Conservation (phyloP, 2,113 vertebrate genomes). For the Brachypodius melanocephalos region DNA sequence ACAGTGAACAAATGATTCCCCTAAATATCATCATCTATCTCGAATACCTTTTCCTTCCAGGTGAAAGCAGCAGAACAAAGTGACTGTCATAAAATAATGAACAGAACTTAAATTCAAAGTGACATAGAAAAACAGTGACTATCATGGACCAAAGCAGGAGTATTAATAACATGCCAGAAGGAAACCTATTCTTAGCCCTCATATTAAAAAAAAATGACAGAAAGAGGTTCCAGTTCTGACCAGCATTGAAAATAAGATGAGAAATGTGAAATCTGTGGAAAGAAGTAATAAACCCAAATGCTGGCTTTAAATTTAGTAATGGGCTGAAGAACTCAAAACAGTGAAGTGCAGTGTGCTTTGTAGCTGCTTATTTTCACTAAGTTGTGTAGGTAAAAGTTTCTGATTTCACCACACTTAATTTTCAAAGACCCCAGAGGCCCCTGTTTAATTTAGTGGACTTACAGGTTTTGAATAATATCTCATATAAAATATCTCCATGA, state of each 20-base stretch:
- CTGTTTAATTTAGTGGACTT: constrained; percentile 55
- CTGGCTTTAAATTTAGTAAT: constrained; percentile 29
- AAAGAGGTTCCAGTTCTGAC: constrained; percentile 11
- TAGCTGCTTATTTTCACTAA: constrained; percentile 43
- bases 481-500: constrained; percentile 4
- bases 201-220: background rate
- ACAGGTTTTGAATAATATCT: constrained; percentile 56
- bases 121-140: background rate
- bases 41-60: background rate
- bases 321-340: constrained; percentile 46
- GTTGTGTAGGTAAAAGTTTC: constrained; percentile 29
- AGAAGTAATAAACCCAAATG: constrained; percentile 16
- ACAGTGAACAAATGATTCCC: background rate
- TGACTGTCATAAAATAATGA: background rate
- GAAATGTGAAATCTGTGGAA: constrained; percentile 44
- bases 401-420: constrained; percentile 60
- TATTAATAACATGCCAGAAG: background rate
- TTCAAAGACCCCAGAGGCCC: constrained; percentile 43
- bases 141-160: background rate
- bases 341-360: constrained; percentile 54
- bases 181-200: background rate
- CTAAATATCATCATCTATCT: background rate
- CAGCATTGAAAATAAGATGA: background rate
- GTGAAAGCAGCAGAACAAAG: background rate
- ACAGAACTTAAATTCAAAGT: background rate